Conservation (phyloP, 2,113 vertebrate species). For the Eudyptes chrysolophus region DNA sequence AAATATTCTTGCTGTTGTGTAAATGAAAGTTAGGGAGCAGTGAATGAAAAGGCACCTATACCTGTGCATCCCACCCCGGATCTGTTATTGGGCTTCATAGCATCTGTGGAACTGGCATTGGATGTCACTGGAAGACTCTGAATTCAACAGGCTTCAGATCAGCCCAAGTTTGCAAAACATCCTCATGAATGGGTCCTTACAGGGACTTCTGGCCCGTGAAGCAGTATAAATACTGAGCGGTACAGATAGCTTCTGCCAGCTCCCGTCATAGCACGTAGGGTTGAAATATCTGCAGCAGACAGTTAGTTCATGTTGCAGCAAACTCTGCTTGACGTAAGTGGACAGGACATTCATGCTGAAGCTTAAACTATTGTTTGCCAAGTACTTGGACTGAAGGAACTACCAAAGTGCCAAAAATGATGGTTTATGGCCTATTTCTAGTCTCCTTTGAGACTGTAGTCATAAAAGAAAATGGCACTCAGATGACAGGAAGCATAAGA, state of each 20-base stretch:
- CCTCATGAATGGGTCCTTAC: background rate
- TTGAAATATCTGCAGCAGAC: background rate
- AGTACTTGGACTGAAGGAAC: background rate
- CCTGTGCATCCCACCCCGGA: background rate
- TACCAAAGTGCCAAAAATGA: background rate
- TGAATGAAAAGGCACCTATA: background rate
- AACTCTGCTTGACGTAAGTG: background rate
- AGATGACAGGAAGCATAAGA: background rate
- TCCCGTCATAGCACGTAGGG: background rate
- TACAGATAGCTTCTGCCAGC: background rate
- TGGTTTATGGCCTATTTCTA: background rate
- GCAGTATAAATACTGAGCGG: background rate
- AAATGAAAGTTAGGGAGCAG: background rate
- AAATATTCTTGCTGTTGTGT: background rate
- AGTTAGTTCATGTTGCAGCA: background rate
- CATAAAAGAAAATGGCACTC: background rate
- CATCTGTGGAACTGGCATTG: background rate
- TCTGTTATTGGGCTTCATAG: background rate
- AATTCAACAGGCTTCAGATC: background rate
- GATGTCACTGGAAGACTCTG: background rate
- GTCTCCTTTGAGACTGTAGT: background rate
- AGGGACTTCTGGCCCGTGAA: background rate
- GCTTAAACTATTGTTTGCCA: background rate
- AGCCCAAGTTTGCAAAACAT: background rate
- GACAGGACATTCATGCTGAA: background rate